Evolutionary conservation across 2,797 vertebrate species (phyloP).

Genomic region (Diglossa cyanea): DNA sequence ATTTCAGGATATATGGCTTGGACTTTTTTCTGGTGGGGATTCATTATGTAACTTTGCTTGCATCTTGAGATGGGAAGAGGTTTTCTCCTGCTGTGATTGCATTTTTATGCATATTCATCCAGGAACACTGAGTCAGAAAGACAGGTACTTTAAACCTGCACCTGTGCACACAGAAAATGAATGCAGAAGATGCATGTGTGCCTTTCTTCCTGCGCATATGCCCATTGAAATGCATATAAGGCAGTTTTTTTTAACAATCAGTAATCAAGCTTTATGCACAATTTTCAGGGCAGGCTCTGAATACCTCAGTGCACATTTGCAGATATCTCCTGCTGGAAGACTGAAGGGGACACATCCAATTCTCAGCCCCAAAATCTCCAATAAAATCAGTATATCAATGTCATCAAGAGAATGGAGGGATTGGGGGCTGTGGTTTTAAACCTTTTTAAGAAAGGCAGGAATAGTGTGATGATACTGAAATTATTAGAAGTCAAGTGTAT

Average conservation of each 20-base stretch:
- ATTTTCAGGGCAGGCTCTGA: neutral
- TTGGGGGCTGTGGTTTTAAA: neutral
- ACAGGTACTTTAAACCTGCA: neutral
- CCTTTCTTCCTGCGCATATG: neutral
- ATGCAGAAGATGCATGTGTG: neutral
- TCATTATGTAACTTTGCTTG: neutral
- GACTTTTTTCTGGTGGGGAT: neutral
- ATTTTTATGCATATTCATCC: neutral
- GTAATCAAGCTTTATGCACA: neutral
- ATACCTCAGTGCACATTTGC: neutral
- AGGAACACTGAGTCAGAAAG: neutral
- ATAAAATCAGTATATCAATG: neutral
- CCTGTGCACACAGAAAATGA: neutral
- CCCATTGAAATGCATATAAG: neutral
- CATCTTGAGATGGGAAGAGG: neutral
- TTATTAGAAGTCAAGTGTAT: neutral
- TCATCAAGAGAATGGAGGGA: neutral
- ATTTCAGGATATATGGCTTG: neutral
- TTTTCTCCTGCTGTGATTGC: neutral
- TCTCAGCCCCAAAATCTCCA: neutral
- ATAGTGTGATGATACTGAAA: neutral
- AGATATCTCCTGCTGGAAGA: neutral
- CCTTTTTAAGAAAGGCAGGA: neutral
- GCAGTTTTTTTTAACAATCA: neutral
- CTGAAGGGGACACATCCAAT: fast-evolving